Evolutionary conservation across 1,140 invertebrate genomes (phyloP).

Genomic region (Lucilia cuprina): DNA sequence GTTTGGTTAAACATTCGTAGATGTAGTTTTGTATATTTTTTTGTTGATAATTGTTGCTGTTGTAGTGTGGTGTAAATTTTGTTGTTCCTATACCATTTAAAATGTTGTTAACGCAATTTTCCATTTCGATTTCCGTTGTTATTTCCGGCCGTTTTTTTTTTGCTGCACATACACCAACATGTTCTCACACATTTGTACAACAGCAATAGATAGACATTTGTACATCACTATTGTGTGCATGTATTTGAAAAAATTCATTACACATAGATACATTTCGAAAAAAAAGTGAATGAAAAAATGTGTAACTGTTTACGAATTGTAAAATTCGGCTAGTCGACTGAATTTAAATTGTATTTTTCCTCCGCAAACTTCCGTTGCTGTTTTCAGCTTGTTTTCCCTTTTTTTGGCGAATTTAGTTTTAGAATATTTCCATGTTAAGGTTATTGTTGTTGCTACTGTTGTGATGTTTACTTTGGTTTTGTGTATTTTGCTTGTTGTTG

Average conservation of each 20-base stretch:
- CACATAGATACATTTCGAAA: neutral
- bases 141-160: neutral
- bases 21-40: neutral
- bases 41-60: neutral
- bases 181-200: too few relatives aligned
- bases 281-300: neutral
- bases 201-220: neutral
- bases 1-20: neutral
- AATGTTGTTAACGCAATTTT: constrained; percentile 34
- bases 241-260: too few relatives aligned
- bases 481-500: constrained; percentile 19
- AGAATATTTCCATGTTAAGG: neutral
- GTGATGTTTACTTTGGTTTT: constrained; percentile 13
- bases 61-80: neutral
- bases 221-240: neutral
- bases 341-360: constrained; percentile 3
- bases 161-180: neutral
- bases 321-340: neutral
- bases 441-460: neutral
- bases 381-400: neutral
- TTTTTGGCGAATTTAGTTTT: neutral
- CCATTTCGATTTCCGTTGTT: constrained; percentile 34
- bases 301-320: neutral
- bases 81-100: constrained; percentile 28
- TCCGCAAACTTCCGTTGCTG: neutral